Conservation (phyloP, 2,113 vertebrate species). For the Sclerurus mexicanus region DNA sequence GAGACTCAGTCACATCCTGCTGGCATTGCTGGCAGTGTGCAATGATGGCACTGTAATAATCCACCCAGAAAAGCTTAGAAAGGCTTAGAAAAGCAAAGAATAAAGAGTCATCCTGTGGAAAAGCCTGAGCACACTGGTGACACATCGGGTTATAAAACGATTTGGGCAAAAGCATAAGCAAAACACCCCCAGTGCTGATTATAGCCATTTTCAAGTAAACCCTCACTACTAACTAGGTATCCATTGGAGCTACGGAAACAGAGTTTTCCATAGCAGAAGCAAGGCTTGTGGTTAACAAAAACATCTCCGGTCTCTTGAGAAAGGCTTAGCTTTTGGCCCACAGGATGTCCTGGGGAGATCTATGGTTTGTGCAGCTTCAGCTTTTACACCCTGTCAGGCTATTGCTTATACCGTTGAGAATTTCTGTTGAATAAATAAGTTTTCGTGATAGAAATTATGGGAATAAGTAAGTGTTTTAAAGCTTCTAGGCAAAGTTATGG, state of each 20-base stretch:
- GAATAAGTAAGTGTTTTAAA: background rate
- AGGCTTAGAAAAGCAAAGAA: background rate
- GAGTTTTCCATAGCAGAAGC: background rate
- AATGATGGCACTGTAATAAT: background rate
- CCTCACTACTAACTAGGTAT: background rate
- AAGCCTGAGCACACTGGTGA: background rate
- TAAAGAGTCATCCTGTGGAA: background rate
- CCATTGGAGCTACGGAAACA: background rate
- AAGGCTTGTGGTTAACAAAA: background rate
- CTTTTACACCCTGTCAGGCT: background rate
- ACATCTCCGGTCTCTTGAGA: background rate
- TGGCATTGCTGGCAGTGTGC: background rate
- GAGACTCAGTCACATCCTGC: rapidly evolving
- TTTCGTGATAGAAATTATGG: background rate
- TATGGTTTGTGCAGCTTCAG: background rate
- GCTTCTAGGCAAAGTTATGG: background rate
- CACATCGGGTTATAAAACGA: background rate
- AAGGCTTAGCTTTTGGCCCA: background rate
- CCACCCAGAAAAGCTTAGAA: constrained; percentile 1
- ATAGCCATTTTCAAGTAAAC: background rate
- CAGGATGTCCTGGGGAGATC: background rate
- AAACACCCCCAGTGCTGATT: background rate
- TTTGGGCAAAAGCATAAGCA: background rate
- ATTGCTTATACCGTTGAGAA: background rate
- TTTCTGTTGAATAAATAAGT: background rate